Evolutionary conservation across 2,113 vertebrate species (phyloP).

Genomic region (Heterocephalus glaber): DNA sequence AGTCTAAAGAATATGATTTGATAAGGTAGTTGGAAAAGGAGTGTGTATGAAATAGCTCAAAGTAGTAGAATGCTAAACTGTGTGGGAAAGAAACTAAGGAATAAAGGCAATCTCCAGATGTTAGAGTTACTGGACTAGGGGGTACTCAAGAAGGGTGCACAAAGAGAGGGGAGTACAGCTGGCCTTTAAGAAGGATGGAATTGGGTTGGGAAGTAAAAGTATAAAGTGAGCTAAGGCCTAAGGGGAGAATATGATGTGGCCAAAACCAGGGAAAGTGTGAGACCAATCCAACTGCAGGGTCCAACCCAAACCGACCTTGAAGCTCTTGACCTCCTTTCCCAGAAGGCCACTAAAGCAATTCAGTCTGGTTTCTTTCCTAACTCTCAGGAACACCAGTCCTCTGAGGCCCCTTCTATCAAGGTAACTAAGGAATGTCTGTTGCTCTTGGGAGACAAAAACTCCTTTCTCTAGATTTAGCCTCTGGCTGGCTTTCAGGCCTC

Average conservation of each 20-base stretch:
- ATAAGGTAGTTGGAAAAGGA: not conserved
- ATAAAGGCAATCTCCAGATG: not conserved
- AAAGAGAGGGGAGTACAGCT: not conserved
- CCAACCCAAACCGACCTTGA: not conserved
- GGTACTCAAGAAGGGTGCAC: not conserved
- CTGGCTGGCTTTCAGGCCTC: conserved; percentile 3
- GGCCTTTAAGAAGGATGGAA: conserved; percentile 3
- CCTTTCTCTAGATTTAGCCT: not conserved
- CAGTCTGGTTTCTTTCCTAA: not conserved
- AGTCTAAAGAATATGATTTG: not conserved
- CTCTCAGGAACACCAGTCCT: not conserved
- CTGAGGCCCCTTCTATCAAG: conserved; percentile 1
- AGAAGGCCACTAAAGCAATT: not conserved
- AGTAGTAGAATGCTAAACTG: not conserved
- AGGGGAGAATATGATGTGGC: not conserved
- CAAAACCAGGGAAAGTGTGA: not conserved
- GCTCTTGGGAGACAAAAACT: not conserved
- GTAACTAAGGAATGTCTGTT: not conserved
- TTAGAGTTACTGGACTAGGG: not conserved
- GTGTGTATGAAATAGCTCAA: not conserved
- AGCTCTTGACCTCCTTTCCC: not conserved
- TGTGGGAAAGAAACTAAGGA: not conserved
- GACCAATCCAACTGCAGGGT: not conserved
- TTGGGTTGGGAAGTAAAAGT: not conserved
- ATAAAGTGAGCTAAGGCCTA: not conserved